Evolutionary conservation across 1,140 invertebrate species (phyloP).

Genomic region (Drosophila dunni): DNA sequence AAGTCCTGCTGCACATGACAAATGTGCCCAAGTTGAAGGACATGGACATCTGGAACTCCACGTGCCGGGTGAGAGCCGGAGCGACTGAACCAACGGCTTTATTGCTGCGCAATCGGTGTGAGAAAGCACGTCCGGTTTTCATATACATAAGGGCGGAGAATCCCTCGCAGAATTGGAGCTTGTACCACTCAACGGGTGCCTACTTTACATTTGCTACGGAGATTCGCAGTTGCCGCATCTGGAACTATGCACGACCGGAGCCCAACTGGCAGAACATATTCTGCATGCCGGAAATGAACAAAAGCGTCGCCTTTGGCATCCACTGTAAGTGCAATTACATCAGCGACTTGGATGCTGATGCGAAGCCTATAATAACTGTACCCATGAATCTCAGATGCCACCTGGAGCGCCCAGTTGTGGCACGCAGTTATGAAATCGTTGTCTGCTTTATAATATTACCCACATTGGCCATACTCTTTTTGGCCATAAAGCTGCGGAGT

Average conservation of each 20-base stretch:
- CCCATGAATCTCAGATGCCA: constrained; percentile 48
- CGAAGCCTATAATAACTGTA: constrained; percentile 36
- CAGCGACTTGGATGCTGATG: constrained; percentile 46
- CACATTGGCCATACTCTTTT: background rate
- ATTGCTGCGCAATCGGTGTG: constrained; percentile 38
- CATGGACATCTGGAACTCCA: constrained; percentile 22
- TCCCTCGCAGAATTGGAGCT: constrained; percentile 5
- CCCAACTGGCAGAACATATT: constrained; percentile 39
- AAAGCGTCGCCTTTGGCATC: constrained; percentile 35
- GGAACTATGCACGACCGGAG: constrained; percentile 46
- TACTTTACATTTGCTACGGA: constrained; percentile 43
- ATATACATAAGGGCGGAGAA: constrained; percentile 39
- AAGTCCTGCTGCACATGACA: constrained; percentile 44
- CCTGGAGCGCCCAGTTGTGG: constrained; percentile 37
- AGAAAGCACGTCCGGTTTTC: constrained; percentile 22
- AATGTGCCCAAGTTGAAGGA: constrained; percentile 40
- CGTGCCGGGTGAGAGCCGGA: constrained; percentile 24
- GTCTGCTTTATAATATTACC: constrained; percentile 20
- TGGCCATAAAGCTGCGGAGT: constrained; percentile 25
- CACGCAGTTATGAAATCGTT: constrained; percentile 30
- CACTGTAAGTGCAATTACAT: constrained; percentile 47
- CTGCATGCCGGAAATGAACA: constrained; percentile 49
- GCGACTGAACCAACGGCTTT: constrained; percentile 9
- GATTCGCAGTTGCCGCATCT: constrained; percentile 40
- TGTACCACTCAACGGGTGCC: constrained; percentile 18